Evolutionary conservation across 1,140 invertebrate genomes (phyloP).

Genomic region (Trichonephila clavata): DNA sequence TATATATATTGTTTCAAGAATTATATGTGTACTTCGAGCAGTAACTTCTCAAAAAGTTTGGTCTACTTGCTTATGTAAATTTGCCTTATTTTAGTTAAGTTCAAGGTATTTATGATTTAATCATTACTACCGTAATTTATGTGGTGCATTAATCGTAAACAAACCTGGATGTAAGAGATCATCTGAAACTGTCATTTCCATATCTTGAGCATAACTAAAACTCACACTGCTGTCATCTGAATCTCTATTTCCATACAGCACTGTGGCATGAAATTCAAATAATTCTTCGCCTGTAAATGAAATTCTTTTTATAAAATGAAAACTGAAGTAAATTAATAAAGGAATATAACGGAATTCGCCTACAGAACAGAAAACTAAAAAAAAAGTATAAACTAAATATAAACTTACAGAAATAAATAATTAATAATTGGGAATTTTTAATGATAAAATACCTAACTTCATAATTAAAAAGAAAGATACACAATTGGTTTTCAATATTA

Average conservation of each 20-base stretch:
- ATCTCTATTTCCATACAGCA: constrained; percentile 83
- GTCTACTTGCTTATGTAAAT: too few species aligned
- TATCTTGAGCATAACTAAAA: constrained; percentile 75
- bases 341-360: background rate
- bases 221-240: constrained; percentile 77
- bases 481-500: too few species aligned
- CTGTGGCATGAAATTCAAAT: constrained; percentile 93
- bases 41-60: too few species aligned
- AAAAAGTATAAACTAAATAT: background rate
- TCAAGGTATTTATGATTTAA: too few species aligned
- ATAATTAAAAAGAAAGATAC: too few species aligned
- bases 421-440: too few species aligned
- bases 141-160: background rate
- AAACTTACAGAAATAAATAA: too few species aligned
- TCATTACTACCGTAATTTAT: too few species aligned
- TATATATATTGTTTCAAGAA: too few species aligned
- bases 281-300: constrained; percentile 85
- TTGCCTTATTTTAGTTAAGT: too few species aligned
- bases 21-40: too few species aligned
- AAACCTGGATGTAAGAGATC: constrained; percentile 73
- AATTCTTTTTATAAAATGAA: background rate
- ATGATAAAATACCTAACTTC: too few species aligned
- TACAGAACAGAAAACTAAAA: background rate
- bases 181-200: constrained; percentile 75
- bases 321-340: background rate